Base-by-base conservation (phyloP, 2,888 invertebrate genomes). In the Syrphus vitripennis region DNA sequence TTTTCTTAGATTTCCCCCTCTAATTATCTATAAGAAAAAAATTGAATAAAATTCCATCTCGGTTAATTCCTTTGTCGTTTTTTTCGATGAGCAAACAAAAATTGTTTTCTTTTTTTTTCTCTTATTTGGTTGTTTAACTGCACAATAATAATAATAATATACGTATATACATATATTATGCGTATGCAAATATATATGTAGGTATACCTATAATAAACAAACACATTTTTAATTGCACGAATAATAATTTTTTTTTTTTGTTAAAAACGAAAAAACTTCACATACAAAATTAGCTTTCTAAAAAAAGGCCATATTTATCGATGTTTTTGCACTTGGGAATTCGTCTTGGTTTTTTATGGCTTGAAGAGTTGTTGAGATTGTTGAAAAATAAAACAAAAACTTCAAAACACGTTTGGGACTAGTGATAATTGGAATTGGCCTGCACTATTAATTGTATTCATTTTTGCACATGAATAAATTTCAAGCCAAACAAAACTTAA, bases 241-340 rank as follows among this genome's bases (percentile, higher is more conserved):
- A 14, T 24, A 59, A 34, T 59, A 19, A 21, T 34, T n/a, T n/a
- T n/a, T n/a, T n/a, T n/a, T n/a, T n/a, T n/a, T n/a, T n/a, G n/a
- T n/a, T 14, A 34, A 59, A 21, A 19, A 14, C 34, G 31, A 34
- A 34, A 34, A 59, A 59, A 31, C 34, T 59, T 59, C 34, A 14
- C 37, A 37, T 59, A 59, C 59, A 59, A 59, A 37, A 21, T 59
- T 59, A 59, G 59, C 59, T 59, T 59, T 59, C 59, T 59, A 59
- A 59, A 59, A 59, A 59, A 59, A 59, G 59, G 59, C 59, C 59
- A 59, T 59, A 59, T 59, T 59, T 59, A 59, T 59, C 59, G 59
- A 59, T 59, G 59, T 37, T 59, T 59, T 59, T 34, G 59, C 59
- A 59, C 59, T 59, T 59, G 21, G 19, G 59, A 21, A 14, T 37